phyloP scores from a whole-genome alignment of 2,797 vertebrate genomes.

The Crocidura indochinensis region DNA sequence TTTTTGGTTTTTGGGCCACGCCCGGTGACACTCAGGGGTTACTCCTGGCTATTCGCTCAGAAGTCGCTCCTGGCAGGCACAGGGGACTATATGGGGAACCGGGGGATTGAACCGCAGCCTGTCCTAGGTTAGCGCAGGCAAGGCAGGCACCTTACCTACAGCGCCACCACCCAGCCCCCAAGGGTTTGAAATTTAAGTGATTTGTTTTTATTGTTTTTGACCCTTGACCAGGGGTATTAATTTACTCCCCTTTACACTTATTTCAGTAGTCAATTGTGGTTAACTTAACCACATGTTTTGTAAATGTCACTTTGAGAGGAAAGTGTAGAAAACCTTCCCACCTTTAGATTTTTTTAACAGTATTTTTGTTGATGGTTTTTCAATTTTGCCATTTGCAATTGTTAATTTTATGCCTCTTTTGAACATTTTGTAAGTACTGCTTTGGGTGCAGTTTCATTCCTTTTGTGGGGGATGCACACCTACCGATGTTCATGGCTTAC shows the following conservation, averaged over 20 bases:
- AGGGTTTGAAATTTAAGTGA: too few species aligned
- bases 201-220: not conserved
- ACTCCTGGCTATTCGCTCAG: too few species aligned
- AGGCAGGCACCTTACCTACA: too few species aligned
- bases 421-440: conserved; percentile 39
- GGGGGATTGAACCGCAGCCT: too few species aligned
- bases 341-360: not conserved
- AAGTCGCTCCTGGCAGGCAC: too few species aligned
- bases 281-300: conserved; percentile 58
- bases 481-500: too few species aligned
- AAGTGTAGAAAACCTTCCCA: conserved; percentile 42
- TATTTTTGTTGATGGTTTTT: conserved; percentile 25
- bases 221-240: conserved; percentile 44
- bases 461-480: too few species aligned
- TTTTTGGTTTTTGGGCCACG: too few species aligned
- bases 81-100: too few species aligned
- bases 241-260: not conserved
- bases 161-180: too few species aligned
- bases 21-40: too few species aligned
- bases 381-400: not conserved
- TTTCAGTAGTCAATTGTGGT: conserved; percentile 56
- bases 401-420: conserved; percentile 34
- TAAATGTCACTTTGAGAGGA: conserved; percentile 56
- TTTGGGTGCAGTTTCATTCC: conserved; percentile 34
- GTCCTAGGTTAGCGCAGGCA: too few species aligned